phyloP scores from a whole-genome alignment of 2,797 vertebrate species.

The Caiman crocodilus region DNA sequence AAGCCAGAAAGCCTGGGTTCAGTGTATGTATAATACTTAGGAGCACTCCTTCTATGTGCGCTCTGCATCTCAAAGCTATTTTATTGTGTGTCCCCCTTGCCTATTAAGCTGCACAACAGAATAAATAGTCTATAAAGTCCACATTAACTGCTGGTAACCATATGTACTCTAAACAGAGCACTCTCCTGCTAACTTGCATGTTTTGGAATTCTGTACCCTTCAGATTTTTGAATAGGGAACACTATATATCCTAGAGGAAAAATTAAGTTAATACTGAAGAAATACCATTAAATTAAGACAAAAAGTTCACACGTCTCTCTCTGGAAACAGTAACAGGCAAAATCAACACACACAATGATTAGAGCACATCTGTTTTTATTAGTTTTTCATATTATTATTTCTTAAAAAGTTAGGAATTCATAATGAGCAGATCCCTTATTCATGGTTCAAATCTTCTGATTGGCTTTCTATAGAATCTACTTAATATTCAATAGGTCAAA shows the following conservation, averaged over 20 bases:
- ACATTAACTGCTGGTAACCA: not conserved
- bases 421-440: conserved; percentile 25
- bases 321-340: not conserved
- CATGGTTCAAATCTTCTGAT: conserved; percentile 65
- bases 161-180: not conserved
- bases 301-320: not conserved
- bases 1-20: not conserved
- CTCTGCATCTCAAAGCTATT: not conserved
- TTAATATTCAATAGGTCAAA: conserved; percentile 32
- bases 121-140: not conserved
- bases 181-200: conserved; percentile 27
- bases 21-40: not conserved
- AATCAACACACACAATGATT: not conserved
- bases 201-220: conserved; percentile 47
- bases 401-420: not conserved
- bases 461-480: conserved; percentile 39
- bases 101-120: not conserved
- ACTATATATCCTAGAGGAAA: not conserved
- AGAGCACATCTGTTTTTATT: not conserved
- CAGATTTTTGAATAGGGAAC: conserved; percentile 55
- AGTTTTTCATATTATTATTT: not conserved
- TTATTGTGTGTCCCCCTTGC: not conserved
- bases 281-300: not conserved
- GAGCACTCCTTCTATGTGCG: not conserved
- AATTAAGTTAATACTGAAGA: conserved; percentile 65